Base-by-base conservation (phyloP, 2,797 vertebrate genomes). In the Sebastes ruberrimus region DNA sequence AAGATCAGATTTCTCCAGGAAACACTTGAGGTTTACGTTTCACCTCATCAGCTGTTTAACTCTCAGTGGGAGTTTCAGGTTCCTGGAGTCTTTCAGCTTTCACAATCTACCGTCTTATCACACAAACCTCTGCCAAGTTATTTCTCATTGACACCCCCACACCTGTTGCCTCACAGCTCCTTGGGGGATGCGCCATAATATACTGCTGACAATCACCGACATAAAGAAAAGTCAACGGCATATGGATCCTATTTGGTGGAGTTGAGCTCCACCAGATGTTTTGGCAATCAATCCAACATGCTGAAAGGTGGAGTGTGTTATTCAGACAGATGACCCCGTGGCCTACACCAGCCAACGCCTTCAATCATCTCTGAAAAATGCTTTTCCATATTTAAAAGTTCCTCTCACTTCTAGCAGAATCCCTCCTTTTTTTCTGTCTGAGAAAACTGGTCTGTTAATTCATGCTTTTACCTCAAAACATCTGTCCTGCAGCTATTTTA, bases 81-180 rank as follows among this genome's bases (percentile, higher is more conserved):
- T 91, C n/a, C 81, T 38, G 25, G 56, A 62, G 66, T 84, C 74
- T 65, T 81, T 86, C 72, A 72, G 70, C 42, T 72, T 70, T 84
- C 67, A 76, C 68, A 42, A 16, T 11, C 42, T 25, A 28, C 7
- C 30, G 6, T 63, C 83, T 80, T 18, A 75, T 84, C 73, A 35
- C 75, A 63, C 70, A 68, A 81, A 78, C 25, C 56, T 71, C 32
- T 23, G 79, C 74, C 79, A 71, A 79, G 30, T 76, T 38, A 23
- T 74, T 76, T 71, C 78, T 76, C 73, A 20, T 30, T 9, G 28
- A 28, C 72, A 32, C 57, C 22, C 55, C 55, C 46, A 77, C 83
- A 89, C 78, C 87, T 86, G 89, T 85, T 85, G 84, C 30, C 5
- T 22, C 76, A 57, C 25, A 56, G 66, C 56, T 78, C 79, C 79